phyloP scores from a whole-genome alignment of 2,797 vertebrate species.

The Lepus townsendii region DNA sequence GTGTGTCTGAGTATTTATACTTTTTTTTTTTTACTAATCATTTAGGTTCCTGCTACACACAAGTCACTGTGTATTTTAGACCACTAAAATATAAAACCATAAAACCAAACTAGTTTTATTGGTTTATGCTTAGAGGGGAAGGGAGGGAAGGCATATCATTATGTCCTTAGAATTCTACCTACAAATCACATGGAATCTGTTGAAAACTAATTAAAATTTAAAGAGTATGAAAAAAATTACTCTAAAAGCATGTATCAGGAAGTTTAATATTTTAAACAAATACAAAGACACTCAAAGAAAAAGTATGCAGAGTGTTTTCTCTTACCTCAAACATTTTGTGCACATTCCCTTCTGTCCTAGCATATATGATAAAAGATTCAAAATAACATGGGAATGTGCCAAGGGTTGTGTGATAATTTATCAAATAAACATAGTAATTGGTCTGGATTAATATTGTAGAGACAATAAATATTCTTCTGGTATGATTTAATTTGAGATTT shows the following conservation, averaged over 20 bases:
- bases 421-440: background rate
- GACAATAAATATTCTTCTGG: background rate
- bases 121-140: background rate
- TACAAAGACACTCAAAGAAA: constrained; percentile 32
- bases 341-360: background rate
- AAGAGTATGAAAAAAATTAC: background rate
- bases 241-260: constrained; percentile 37
- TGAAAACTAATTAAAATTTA: too few species aligned
- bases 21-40: background rate
- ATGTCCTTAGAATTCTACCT: too few species aligned
- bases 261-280: constrained; percentile 53
- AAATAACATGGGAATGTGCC: background rate
- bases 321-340: background rate
- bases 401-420: background rate
- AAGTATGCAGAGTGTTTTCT: background rate
- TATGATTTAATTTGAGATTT: constrained; percentile 12
- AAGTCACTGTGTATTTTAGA: background rate
- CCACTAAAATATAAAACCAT: background rate
- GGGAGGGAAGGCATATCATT: too few species aligned
- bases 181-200: too few species aligned
- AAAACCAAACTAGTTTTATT: background rate
- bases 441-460: background rate
- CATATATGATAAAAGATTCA: background rate
- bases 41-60: background rate
- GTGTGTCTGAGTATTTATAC: background rate